Evolutionary conservation across 2,797 vertebrate genomes (phyloP).

Genomic region (Benthosema pterotum): DNA sequence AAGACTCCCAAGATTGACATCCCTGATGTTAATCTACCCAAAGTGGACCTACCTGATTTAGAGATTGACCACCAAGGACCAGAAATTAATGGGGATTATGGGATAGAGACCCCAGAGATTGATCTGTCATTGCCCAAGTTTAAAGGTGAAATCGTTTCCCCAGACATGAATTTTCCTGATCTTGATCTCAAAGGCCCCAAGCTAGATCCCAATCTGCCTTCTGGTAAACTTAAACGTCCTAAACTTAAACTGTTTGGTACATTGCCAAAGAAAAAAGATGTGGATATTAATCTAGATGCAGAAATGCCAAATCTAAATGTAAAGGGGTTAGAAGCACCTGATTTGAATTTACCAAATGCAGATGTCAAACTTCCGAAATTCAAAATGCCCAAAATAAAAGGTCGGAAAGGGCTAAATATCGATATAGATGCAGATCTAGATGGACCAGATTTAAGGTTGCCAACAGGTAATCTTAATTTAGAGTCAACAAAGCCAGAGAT

Average conservation of each 20-base stretch:
- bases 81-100: slow-evolving; percentile 30
- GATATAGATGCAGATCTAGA: slow-evolving; percentile 38
- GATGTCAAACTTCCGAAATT: slow-evolving; percentile 45
- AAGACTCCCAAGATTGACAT: slow-evolving; percentile 39
- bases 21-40: slow-evolving; percentile 35
- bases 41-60: slow-evolving; percentile 28
- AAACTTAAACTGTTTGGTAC: slow-evolving; percentile 50
- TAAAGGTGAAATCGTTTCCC: slow-evolving; percentile 24
- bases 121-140: slow-evolving; percentile 39
- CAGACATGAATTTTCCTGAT: slow-evolving; percentile 26
- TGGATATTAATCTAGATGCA: slow-evolving; percentile 40
- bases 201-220: slow-evolving; percentile 29
- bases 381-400: slow-evolving; percentile 39
- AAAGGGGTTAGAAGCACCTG: slow-evolving; percentile 32
- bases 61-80: slow-evolving; percentile 35
- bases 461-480: slow-evolving; percentile 26
- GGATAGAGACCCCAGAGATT: slow-evolving; percentile 35
- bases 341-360: slow-evolving; percentile 34
- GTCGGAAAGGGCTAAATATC: slow-evolving; percentile 31
- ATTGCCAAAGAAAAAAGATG: slow-evolving; percentile 46
- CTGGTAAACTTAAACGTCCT: slow-evolving; percentile 51
- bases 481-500: slow-evolving; percentile 25
- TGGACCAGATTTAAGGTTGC: slow-evolving; percentile 22
- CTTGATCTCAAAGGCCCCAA: slow-evolving; percentile 35
- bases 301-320: slow-evolving; percentile 50